Evolutionary conservation across 2,797 vertebrate species (phyloP).

Genomic region (Siniperca undulata): DNA sequence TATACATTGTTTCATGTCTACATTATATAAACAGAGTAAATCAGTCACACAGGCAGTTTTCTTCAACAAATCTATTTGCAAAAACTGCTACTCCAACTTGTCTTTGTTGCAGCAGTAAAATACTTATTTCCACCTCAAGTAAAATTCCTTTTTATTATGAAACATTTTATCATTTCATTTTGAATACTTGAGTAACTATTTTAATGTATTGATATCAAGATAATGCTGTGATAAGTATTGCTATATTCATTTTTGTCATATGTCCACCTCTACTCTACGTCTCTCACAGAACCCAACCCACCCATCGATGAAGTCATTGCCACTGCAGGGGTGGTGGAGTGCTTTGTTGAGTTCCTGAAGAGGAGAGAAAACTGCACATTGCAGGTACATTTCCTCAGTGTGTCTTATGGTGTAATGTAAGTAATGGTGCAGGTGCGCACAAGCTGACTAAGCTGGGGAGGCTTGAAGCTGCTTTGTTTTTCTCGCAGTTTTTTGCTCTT

Average conservation of each 20-base stretch:
- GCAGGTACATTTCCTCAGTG: slow-evolving; percentile 85
- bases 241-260: not conserved
- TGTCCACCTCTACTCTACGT: slow-evolving; percentile 5
- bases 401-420: no score
- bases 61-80: not conserved
- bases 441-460: not conserved
- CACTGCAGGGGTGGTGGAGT: slow-evolving; percentile 94
- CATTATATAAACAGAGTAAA: not conserved
- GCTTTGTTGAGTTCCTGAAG: slow-evolving; percentile 97
- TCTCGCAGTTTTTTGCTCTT: not conserved
- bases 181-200: not conserved
- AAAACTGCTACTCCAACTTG: not conserved
- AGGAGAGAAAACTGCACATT: slow-evolving; percentile 96
- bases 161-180: not conserved
- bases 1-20: not conserved
- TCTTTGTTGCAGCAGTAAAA: not conserved
- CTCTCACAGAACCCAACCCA: slow-evolving; percentile 92
- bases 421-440: not conserved
- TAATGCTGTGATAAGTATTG: not conserved
- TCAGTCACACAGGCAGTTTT: not conserved
- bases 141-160: not conserved
- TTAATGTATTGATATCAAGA: not conserved
- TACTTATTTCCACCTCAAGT: not conserved
- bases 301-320: slow-evolving; percentile 98
- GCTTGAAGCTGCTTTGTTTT: not conserved